Percentiles rank a stretch among this genome's conserved stretches.
phyloP scores from a whole-genome alignment of 1,140 invertebrate species.

The Diplogasteroides magnus region DNA sequence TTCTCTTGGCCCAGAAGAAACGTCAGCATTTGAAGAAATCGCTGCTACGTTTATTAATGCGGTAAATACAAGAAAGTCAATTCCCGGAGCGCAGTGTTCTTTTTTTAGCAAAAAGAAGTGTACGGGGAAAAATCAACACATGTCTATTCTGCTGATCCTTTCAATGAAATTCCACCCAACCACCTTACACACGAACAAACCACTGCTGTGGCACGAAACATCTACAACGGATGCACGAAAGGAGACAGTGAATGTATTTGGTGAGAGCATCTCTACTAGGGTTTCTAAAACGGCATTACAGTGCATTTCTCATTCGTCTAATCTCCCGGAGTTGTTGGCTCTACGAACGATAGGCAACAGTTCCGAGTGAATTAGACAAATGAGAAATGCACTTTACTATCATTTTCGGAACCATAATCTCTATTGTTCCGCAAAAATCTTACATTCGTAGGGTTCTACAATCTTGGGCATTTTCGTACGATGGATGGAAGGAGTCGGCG shows the following conservation, averaged over 20 bases:
- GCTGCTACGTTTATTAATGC: conserved; percentile 8
- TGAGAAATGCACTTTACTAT: too few species aligned
- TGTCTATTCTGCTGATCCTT: conserved; percentile 23
- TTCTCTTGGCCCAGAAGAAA: conserved; percentile 21
- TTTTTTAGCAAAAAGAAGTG: conserved; percentile 1
- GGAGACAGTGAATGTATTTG: conserved; percentile 19
- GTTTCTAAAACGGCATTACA: too few species aligned
- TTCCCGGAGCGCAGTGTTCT: background rate
- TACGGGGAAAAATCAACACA: conserved; percentile 6
- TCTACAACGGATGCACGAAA: conserved; percentile 4
- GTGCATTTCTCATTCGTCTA: too few species aligned
- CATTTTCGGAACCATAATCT: too few species aligned
- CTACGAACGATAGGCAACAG: too few species aligned
- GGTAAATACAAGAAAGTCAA: conserved; percentile 4
- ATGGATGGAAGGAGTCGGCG: conserved; percentile 15
- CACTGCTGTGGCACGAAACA: too few species aligned
- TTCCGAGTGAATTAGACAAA: too few species aligned
- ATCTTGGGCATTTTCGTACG: conserved; percentile 25
- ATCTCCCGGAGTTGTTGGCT: too few species aligned
- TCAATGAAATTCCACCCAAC: conserved; percentile 13
- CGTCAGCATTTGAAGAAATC: conserved; percentile 14
- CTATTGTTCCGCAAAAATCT: too few species aligned
- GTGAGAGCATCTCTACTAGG: too few species aligned
- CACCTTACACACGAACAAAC: too few species aligned
- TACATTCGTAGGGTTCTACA: conserved; percentile 14